Base-by-base conservation (phyloP, 2,888 invertebrate genomes). In the Nomada ferruginata region DNA sequence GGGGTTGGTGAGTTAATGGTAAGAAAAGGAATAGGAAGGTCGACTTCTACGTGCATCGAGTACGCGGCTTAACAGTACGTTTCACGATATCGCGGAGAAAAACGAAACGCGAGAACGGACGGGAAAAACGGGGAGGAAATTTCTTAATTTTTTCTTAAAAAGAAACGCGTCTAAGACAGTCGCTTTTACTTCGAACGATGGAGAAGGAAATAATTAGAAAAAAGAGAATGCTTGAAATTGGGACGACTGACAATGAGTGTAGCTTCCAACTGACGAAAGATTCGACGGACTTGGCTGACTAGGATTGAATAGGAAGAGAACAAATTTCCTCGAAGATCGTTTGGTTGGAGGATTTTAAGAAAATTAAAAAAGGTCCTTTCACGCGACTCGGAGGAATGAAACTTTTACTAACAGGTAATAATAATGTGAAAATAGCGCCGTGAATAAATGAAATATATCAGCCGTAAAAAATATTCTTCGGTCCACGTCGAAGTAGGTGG, bases 1-100 rank as follows among this genome's bases (percentile, higher is more conserved):
- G 79, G 29, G 66, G 70, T 70, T 36, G 59, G 42, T 71, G 73
- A 60, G 75, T 78, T 57, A 71, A 82, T 75, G 50, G 55, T 64
- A 55, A 66, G 2, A 26, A 57, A 44, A 29, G 26, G 2, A 26
- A 26, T 26, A 26, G 26, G 26, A 26, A 26, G 2, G 2, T 26
- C 26, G 26, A 26, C 26, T 26, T 26, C 26, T 26, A 26, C 26
- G 26, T 26, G 26, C 26, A 2, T 26, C 26, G 26, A 26, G 2
- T 26, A 26, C 26, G 26, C 26, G 26, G 26, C 26, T 26, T 26
- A 26, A 26, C 2, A 2, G 26, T 26, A 26, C 26, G 26, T 26
- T 26, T 26, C 26, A 26, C 26, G 26, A 1, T 2, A 26, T 23
- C 63, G 13, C n/a, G 64, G 26, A 2, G 23, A 11, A 44, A 29